Conservation (phyloP, 2,797 vertebrate genomes). For the Spondyliosoma cantharus region DNA sequence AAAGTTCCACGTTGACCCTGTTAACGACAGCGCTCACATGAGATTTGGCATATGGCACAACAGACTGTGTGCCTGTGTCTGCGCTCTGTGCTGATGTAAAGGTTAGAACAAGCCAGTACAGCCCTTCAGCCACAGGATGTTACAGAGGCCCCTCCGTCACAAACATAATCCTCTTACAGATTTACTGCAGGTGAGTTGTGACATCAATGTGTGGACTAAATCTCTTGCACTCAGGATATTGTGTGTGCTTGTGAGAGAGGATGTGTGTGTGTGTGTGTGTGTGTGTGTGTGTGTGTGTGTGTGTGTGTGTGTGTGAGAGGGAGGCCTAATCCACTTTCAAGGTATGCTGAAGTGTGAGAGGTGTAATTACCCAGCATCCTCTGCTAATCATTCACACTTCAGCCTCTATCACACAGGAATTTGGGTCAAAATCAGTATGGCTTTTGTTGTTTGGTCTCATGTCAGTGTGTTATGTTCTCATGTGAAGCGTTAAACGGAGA, state of each 20-base stretch:
- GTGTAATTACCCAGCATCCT: slow-evolving; percentile 57
- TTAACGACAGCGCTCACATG: neutral
- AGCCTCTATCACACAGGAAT: slow-evolving; percentile 30
- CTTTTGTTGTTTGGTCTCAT: neutral
- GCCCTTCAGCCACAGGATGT: slow-evolving; percentile 2
- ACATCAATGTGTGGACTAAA: slow-evolving; percentile 73
- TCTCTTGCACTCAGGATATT: slow-evolving; percentile 52
- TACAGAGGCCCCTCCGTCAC: slow-evolving; percentile 44
- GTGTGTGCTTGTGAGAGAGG: slow-evolving; percentile 32
- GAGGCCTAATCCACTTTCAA: slow-evolving; percentile 66
- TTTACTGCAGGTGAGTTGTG: slow-evolving; percentile 67
- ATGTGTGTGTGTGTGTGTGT: slow-evolving; percentile 8
- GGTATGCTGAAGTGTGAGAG: slow-evolving; percentile 57
- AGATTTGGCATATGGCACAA: slow-evolving; percentile 27
- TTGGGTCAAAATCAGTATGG: neutral
- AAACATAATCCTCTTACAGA: slow-evolving; percentile 74
- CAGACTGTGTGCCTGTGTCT: slow-evolving; percentile 22
- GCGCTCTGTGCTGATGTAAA: neutral
- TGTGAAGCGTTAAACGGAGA: neutral
- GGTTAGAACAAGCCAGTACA: slow-evolving; percentile 29
- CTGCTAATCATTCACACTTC: slow-evolving; percentile 24
- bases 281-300: slow-evolving; percentile 8
- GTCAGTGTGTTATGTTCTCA: neutral
- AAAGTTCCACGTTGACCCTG: neutral
- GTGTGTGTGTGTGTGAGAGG: slow-evolving; percentile 23